Base-by-base conservation (phyloP, 1,140 invertebrate genomes). In the Drosophila obscura region DNA sequence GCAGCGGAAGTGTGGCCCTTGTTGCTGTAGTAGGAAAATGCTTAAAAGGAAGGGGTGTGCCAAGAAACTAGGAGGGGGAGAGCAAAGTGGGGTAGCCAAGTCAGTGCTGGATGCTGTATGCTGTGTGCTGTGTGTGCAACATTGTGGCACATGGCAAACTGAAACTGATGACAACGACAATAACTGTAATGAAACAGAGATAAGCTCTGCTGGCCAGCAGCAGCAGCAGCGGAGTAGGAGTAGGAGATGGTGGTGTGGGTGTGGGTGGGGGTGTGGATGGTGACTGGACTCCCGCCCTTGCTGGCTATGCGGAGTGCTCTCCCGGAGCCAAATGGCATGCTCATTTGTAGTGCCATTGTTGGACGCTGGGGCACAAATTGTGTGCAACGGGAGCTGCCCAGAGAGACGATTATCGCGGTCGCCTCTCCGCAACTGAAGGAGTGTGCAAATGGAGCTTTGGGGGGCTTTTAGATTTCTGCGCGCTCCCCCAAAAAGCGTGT, bases 141-240 rank as follows among this genome's bases (percentile, higher is more conserved):
- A 81, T 80, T 80, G 77, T 80, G 77, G 77, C 77, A 81, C 79
- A 81, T 77, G 67, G 67, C 71, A 62, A 73, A 80, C 80, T 82
- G 80, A 82, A 72, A 80, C 80, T 83, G 80, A 83, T 84, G 80
- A 83, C 80, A 83, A 83, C 80, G 80, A 83, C 80, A 79, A 83
- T 83, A 83, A 83, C 72, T 79, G 80, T 83, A 83, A 83, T 83
- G 80, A 83, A 83, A 83, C 80, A 74, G 62, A 79, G 80, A 83
- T 84, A 83, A 83, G 80, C 80, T 72, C 67, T 69, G 67, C 31
- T 8, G 7, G 7, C 6, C 7, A 31, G 31, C 31, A 9, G 3
- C 31, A 72, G 26, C 44, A 24, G 19, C 65, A 45, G 13, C 16
- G 16, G 35, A 60, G 49, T 24, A n/a, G 35, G 45, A n/a, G n/a